Base-by-base conservation (phyloP, 2,113 vertebrate genomes). In the Passer domesticus region DNA sequence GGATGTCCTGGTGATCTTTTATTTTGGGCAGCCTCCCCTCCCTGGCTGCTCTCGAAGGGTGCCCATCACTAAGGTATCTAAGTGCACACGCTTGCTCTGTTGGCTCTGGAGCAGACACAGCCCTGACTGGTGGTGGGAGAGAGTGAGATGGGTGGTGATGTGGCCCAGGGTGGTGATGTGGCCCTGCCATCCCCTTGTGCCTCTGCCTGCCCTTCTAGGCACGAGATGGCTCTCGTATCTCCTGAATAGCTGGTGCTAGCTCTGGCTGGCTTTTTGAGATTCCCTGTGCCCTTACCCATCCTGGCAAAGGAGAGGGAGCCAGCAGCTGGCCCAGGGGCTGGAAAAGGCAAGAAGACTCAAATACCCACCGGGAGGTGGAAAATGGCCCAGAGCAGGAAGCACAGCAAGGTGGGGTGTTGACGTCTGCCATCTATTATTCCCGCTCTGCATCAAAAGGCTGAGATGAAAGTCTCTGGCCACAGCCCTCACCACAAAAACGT, bases 391-490 rank as follows among this genome's bases (percentile, higher is more conserved):
- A 95, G 92, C 94, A 88, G 74, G 90, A 70, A 53, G 37, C 43
- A 41, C 37, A 56, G 72, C 3, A 5, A 87, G 83, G 73, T 90
- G 59, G 56, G 56, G 41, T 94, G 72, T 83, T 94, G 86, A 83
- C 1, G 7, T 83, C 83, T 83, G 89, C 76, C 76, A 78, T 90
- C 82, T 90, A 39, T 93, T 93, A 74, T 73, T 81, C 73, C 86
- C 41, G 50, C 72, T 76, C 73, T 63, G 92, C 92, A 90, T 97
- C 89, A 95, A 93, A 97, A 93, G 76, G 25, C 86, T 7, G 4
- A 94, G 95, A 97, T 96, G 76, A 97, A 97, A 97, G 96, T 52
- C 55, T 87, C 76, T 0, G 12, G 72, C 92, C 92, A 77, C 94
- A 93, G 67, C 68, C 55, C 64, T 94, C 14, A 13, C 92, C 52